phyloP scores from a whole-genome alignment of 2,888 invertebrate genomes.

The Ophioninae sp. region DNA sequence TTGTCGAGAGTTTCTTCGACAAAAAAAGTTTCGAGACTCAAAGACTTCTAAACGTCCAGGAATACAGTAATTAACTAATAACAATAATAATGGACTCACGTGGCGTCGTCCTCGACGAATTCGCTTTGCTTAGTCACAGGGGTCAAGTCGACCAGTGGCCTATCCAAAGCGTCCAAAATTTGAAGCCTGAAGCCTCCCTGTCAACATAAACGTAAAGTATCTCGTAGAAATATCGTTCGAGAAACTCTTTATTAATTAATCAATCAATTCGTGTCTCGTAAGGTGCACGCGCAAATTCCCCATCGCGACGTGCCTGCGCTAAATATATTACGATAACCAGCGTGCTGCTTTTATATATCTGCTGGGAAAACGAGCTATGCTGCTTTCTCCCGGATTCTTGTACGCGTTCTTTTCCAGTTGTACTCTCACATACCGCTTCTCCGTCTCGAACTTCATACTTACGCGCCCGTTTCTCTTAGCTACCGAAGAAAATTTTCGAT shows the following conservation, averaged over 20 bases:
- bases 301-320: slow-evolving; percentile 30
- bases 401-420: slow-evolving; percentile 52
- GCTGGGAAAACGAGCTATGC: slow-evolving; percentile 49
- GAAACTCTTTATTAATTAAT: slow-evolving; percentile 14
- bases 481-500: slow-evolving; percentile 5
- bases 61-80: slow-evolving; percentile 5
- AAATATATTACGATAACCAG: slow-evolving; percentile 44
- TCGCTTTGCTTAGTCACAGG: slow-evolving; percentile 91
- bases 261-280: slow-evolving; percentile 14
- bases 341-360: slow-evolving; percentile 28
- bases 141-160: slow-evolving; percentile 92
- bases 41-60: slow-evolving; percentile 21
- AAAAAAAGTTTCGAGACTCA: neutral
- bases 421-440: slow-evolving; percentile 60
- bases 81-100: slow-evolving; percentile 85
- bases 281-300: slow-evolving; percentile 35
- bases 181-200: slow-evolving; percentile 96
- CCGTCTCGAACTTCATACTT: slow-evolving; percentile 16
- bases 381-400: slow-evolving; percentile 66
- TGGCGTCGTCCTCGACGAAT: slow-evolving; percentile 91
- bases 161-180: slow-evolving; percentile 91
- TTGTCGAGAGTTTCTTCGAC: neutral
- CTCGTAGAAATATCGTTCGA: neutral
- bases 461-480: slow-evolving; percentile 36
- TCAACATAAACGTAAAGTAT: slow-evolving; percentile 75